Base-by-base conservation (phyloP, 2,797 vertebrate genomes). In the Acanthis flammea region DNA sequence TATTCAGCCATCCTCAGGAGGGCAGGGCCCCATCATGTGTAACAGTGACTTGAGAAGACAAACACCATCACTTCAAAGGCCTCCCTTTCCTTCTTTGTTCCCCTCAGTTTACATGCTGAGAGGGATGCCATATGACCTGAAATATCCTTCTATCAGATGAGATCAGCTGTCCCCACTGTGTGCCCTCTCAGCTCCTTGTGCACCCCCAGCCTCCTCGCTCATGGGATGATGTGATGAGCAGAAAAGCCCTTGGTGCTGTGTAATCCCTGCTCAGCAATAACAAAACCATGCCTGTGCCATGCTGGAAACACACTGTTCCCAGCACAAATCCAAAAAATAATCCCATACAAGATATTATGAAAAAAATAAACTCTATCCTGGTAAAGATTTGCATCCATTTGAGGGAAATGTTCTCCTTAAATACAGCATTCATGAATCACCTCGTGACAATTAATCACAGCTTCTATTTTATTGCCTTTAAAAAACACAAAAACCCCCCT, bases 121-220 rank as follows among this genome's bases (percentile, higher is more conserved):
- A 62, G 68, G 12, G 4, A n/a, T 25, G 6, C 3, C 2, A 0
- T 30, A 13, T 33, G 13, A 33, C 7, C 23, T 50, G 37, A 24
- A 55, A 62, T 37, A 28, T 14, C 9, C 10, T 35, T 70, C 70
- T 35, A 42, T 17, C 18, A 23, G 18, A 28, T 42, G 28, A 23
- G 11, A 33, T 39, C n/a, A 33, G 28, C 37, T 87, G 9, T 37
- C 19, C 35, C 24, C 9, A 14, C 7, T 24, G 15, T n/a, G 42
- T 24, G 1, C 5, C 16, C 2, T 55, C 42, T 50, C 31, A 62
- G 2, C 2, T 37, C 7, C 35, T 7, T 55, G 23, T 22, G 35
- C 12, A 48, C 1, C 5, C 2, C 3, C 23, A 48, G 13, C 14
- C 27, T 42, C 6, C 27, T 23, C 0, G 0, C 24, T 70, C 15